Base-by-base conservation (phyloP, 2,797 vertebrate genomes). In the Catostomus latipinnis region DNA sequence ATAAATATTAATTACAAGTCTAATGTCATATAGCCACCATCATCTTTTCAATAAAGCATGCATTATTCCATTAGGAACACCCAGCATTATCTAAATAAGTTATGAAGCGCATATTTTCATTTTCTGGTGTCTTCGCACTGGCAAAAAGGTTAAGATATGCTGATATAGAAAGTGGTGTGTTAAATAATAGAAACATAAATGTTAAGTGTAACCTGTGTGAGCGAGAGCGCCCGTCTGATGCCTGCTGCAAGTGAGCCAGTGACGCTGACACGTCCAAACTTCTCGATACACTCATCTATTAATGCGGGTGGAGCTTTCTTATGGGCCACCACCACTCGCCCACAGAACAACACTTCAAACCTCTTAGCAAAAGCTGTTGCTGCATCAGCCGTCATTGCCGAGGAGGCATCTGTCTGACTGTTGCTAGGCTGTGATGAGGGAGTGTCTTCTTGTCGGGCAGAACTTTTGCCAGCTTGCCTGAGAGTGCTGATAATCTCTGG, bases 271-370 rank as follows among this genome's bases (percentile, higher is more conserved):
- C 75, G 94, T 71, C 96, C 94, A n/a, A 99, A 98, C 90, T 97
- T 97, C 88, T 98, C 96, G 0, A 99, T 98, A 88, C 98, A 99
- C 89, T 99, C 97, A 12, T 99, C 98, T 10, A 99, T 99, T 46
- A 99, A 91, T 0, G 97, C 97, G 0, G 98, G 97, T 0, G 97
- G 97, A 1, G 97, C 97, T 63, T 98, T 99, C 90, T 97, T 97
- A 87, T 97, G 95, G 0, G 97, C 96, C 45, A 99, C 98, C 0
- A 94, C 96, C 82, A 96, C 96, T 0, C 97, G 93, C 18, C 98
- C 98, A 3, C 97, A 98, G 86, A 98, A 98, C 34, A 98, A 91
- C 83, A 99, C 98, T 88, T 99, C 98, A 22, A 99, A 99, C 89
- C 96, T 99, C 87, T 98, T 98, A 81, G 96, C 90, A 68, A 99